phyloP scores from a whole-genome alignment of 2,797 vertebrate species.

The Sebastiscus albofasciatus region DNA sequence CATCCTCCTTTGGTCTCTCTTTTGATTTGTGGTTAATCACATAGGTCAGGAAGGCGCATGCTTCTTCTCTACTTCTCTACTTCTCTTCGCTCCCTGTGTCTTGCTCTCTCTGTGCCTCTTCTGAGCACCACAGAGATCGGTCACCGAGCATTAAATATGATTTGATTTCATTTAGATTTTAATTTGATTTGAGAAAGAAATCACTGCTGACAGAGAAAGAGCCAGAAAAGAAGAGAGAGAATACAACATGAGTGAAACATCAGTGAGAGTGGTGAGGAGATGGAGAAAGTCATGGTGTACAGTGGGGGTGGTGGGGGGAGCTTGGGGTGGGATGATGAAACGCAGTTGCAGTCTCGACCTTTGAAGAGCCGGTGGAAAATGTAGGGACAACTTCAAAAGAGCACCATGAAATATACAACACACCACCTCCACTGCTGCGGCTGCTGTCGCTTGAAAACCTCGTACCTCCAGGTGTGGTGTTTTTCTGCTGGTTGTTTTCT shows the following conservation, averaged over 20 bases:
- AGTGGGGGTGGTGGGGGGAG: background rate
- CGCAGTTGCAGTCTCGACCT: constrained; percentile 67
- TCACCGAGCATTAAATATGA: constrained; percentile 35
- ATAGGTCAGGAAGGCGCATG: constrained; percentile 21
- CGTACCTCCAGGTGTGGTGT: constrained; percentile 49
- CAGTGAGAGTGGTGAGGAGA: constrained; percentile 39
- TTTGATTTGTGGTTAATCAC: constrained; percentile 48
- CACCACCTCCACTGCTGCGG: constrained; percentile 14
- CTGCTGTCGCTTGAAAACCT: constrained; percentile 30
- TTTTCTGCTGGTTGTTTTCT: constrained; percentile 47
- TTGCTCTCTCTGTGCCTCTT: constrained; percentile 7
- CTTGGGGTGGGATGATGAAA: constrained; percentile 58
- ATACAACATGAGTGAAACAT: constrained; percentile 58
- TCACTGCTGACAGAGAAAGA: constrained; percentile 17
- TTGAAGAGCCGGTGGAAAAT: constrained; percentile 74
- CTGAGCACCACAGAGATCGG: constrained; percentile 32
- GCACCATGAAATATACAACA: constrained; percentile 78
- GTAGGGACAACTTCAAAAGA: constrained; percentile 76
- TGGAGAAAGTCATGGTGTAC: constrained; percentile 43
- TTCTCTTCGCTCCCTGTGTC: constrained; percentile 14
- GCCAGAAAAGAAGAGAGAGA: constrained; percentile 40
- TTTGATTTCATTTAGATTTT: constrained; percentile 43
- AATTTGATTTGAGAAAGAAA: constrained; percentile 37
- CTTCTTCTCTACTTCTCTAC: background rate
- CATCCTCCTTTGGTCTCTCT: constrained; percentile 30